Percentiles rank a stretch among this genome's conserved stretches.
These are phyloP conservation scores for Andrena flavipes DNA, from an alignment of 2,888 invertebrate genomes.

Conservation along the genomic window DNA sequence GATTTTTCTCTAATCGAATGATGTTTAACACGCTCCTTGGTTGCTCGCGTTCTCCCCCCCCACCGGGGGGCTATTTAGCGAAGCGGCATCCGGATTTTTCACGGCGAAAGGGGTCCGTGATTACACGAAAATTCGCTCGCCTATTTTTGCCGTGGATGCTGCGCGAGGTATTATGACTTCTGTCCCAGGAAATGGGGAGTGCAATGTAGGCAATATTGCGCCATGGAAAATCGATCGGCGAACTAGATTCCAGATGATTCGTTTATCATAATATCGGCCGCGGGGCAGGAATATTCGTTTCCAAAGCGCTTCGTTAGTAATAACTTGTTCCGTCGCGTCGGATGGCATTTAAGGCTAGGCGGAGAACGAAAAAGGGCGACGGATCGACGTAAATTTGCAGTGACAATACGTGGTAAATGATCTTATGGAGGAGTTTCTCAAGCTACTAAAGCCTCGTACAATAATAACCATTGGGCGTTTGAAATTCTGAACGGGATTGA, in stretches of 20 bases:
- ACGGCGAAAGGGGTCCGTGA: slow-evolving; percentile 18
- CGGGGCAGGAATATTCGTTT: background rate
- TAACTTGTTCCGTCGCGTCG: background rate
- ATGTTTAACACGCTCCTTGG: background rate
- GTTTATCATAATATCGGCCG: slow-evolving; percentile 23
- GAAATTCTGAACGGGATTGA: background rate
- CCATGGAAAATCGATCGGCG: slow-evolving; percentile 35
- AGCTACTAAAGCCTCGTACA: no score
- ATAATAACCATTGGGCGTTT: background rate
- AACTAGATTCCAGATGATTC: slow-evolving; percentile 24
- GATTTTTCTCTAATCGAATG: background rate
- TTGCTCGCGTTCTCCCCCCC: background rate
- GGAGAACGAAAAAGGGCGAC: background rate
- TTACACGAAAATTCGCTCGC: slow-evolving; percentile 35
- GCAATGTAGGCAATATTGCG: slow-evolving; percentile 31
- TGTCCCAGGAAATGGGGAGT: slow-evolving; percentile 31
- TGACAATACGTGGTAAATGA: background rate
- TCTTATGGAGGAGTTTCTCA: background rate
- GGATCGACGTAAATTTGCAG: background rate
- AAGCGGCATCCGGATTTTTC: background rate
- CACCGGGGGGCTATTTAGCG: background rate
- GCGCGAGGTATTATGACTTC: slow-evolving; percentile 40
- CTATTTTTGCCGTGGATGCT: slow-evolving; percentile 13
- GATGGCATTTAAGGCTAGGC: background rate
- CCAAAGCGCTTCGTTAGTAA: slow-evolving; percentile 9